Base-by-base conservation (phyloP, 2,113 vertebrate species). In the Tachycineta bicolor region DNA sequence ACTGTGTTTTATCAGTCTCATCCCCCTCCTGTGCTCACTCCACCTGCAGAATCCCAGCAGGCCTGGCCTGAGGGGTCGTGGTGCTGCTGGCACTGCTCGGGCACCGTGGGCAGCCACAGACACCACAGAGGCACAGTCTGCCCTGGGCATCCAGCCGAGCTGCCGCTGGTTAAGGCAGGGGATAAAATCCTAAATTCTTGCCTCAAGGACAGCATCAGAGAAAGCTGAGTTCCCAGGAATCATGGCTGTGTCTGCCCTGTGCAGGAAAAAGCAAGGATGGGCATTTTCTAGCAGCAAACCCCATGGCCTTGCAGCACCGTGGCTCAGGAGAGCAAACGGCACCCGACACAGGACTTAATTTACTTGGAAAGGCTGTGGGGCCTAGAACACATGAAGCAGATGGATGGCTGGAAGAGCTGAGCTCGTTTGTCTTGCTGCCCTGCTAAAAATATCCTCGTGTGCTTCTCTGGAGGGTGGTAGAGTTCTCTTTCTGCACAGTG, bases 181-280 rank as follows among this genome's bases (percentile, higher is more conserved):
- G 23, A 65, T 47, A 64, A 58, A 82, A 82, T 23, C 43, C 46
- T 20, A 31, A 74, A 24, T 56, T 81, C 17, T 50, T 33, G 16
- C 44, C 60, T 49, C 52, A 37, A 50, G 47, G 43, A n/a, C 2
- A 10, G 41, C 9, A 2, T 17, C 24, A 59, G 80, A 55, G 44
- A 73, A 55, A 74, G 46, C 29, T 16, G 34, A 37, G 41, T 5
- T 60, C 60, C 33, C 55, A 52, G 64, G 39, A 76, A 11, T n/a
- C 13, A 0, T 4, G 39, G n/a, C 11, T 0, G 0, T 9, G 71
- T 26, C 41, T 62, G 18, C 23, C 46, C 58, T 28, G 10, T 3
- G 58, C 47, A 49, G 63, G 46, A 56, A 23, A 34, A 62, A 25
- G 2, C 1, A 53, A 41, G 33, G 43, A 24, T 0, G 3, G 55